These are phyloP conservation scores for Drusus annulatus DNA, from an alignment of 1,140 invertebrate genomes.

Conservation along the genomic window DNA sequence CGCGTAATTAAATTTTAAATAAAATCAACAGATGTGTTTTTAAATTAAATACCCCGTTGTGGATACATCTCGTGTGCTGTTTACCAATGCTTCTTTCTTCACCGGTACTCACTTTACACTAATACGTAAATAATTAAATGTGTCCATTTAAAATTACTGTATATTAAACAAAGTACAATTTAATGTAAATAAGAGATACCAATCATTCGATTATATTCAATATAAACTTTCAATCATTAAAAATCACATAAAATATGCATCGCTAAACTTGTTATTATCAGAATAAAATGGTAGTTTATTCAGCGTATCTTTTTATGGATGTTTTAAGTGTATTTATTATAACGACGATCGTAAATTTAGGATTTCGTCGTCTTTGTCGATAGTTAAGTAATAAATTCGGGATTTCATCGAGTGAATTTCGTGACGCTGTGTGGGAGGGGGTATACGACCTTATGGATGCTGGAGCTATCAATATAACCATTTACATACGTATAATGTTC, in stretches of 20 bases:
- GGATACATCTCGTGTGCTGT: too few species aligned
- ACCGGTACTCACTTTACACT: slow-evolving; percentile 2
- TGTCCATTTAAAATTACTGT: slow-evolving; percentile 44
- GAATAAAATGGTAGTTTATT: slow-evolving; percentile 47
- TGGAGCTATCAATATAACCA: slow-evolving; percentile 1
- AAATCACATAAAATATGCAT: slow-evolving; percentile 19
- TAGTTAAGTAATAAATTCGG: slow-evolving; percentile 54
- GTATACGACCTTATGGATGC: too few species aligned
- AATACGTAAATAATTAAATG: slow-evolving; percentile 53
- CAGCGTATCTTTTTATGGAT: slow-evolving; percentile 54
- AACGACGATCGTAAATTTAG: slow-evolving; percentile 49
- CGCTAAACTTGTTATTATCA: slow-evolving; percentile 46
- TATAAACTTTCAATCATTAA: slow-evolving; percentile 33
- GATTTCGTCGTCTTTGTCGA: slow-evolving; percentile 49
- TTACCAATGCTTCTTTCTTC: not conserved
- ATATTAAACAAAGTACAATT: slow-evolving; percentile 43
- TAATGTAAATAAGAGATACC: slow-evolving; percentile 37
- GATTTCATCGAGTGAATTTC: slow-evolving; percentile 43
- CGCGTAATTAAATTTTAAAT: too few species aligned
- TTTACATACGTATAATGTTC: slow-evolving; percentile 4
- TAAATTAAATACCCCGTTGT: too few species aligned
- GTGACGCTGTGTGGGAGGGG: slow-evolving; percentile 41
- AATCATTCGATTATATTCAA: slow-evolving; percentile 38
- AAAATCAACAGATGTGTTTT: too few species aligned
- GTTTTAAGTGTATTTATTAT: slow-evolving; percentile 56